These are phyloP conservation scores for Oreochromis grahami DNA, from an alignment of 2,797 vertebrate genomes.

Conservation along the genomic window DNA sequence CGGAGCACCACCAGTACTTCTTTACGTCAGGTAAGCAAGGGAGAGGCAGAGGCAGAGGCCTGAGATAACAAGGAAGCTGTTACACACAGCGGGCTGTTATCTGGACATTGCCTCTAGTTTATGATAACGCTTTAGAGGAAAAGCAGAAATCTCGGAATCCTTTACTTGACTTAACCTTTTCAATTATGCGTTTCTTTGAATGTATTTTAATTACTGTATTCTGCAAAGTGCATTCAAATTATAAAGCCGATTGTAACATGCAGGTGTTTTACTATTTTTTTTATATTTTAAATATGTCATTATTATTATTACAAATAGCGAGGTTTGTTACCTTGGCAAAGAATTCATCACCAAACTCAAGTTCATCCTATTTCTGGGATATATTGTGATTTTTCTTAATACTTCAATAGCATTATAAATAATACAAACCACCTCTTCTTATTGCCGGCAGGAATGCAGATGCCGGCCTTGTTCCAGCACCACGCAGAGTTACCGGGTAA, in stretches of 20 bases:
- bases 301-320: neutral
- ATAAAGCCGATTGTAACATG: neutral
- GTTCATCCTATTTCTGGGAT: neutral
- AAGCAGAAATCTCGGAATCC: neutral
- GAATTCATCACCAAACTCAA: neutral
- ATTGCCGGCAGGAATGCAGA: constrained; percentile 83
- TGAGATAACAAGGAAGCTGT: neutral
- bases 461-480: constrained; percentile 92
- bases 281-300: neutral
- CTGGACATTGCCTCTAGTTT: neutral
- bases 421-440: neutral
- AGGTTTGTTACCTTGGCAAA: neutral
- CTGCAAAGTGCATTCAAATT: neutral
- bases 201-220: neutral
- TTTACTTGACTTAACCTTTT: neutral
- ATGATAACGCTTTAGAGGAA: neutral
- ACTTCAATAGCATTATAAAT: neutral
- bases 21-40: constrained; percentile 92
- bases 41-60: neutral
- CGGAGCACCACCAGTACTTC: constrained; percentile 94
- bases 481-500: constrained; percentile 92
- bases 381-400: neutral
- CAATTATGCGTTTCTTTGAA: neutral
- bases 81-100: neutral
- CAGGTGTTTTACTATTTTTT: neutral